Evolutionary conservation across 35 echinoderm and acorn worm species (phyloP), one percentile per base, ranked within the genome.

Genomic region (Ptychodera flava): DNA sequence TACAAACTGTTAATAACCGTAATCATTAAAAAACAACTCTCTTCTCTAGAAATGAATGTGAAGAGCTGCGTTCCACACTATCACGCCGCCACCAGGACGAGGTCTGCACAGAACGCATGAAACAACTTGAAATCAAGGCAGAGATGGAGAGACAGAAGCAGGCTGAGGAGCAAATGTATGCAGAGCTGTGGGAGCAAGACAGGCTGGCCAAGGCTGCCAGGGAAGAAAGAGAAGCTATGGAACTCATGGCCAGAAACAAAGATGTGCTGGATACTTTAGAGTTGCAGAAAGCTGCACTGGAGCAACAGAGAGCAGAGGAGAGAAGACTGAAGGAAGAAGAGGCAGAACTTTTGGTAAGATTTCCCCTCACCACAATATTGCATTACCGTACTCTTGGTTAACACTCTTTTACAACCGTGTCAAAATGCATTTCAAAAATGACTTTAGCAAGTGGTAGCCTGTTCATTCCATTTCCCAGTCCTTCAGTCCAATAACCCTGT

Each of bases 11-110:
- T n/a, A n/a, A n/a, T n/a, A n/a, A n/a, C n/a, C n/a, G n/a, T n/a
- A n/a, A n/a, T n/a, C n/a, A 64, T 12, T 64, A 64, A 64, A 64
- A 64, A 12, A 22, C 22, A 6, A 64, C 45, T 16, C 31, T 27
- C n/a, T 76, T 52, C 64, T 78, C 15, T 29, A 94, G 96, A 31
- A 92, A 99, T 88, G 96, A 94, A 88, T 99, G 96, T 82, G 96
- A 99, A 81, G 96, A 99, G 35, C 83, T 99, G 22, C 77, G 96
- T 29, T 85, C 96, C 22, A 99, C 96, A 30, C 86, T 94, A 22
- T 88, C 96, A 16, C 77, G 96, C 36, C 84, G 93, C 32, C 96
- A 94, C 88, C 94, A 94, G 92, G 96, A 99, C 79, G 96, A 99
- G 33, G 96, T 94, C 0, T 94, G 96, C 90, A 90, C 93, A 78